A percentile compares a stretch with the other conserved stretches of the same genome.
These are phyloP conservation scores for Nycticebus coucang DNA, from an alignment of 2,113 vertebrate species.

Conservation along the genomic window DNA sequence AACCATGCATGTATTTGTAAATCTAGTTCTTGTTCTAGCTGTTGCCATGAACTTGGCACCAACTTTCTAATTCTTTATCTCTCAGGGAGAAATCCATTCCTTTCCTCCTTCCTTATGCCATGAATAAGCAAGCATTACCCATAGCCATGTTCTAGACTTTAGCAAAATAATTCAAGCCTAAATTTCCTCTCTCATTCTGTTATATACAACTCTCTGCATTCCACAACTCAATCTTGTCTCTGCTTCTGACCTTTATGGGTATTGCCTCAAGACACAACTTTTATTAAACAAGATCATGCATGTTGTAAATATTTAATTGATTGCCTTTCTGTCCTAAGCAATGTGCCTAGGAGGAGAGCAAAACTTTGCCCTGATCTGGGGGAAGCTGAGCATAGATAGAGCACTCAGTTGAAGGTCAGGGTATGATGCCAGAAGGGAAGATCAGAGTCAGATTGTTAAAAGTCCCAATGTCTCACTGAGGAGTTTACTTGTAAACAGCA, in stretches of 20 bases:
- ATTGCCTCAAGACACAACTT: background rate
- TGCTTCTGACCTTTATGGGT: slow-evolving; percentile 42
- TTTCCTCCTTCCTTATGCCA: background rate
- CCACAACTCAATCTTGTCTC: background rate
- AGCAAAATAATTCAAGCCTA: background rate
- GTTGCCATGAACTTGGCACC: background rate
- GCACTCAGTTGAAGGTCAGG: background rate
- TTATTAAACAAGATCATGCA: background rate
- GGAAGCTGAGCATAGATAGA: background rate
- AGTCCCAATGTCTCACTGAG: background rate
- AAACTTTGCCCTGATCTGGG: background rate
- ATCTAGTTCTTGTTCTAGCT: background rate
- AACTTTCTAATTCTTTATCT: background rate
- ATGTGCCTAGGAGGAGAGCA: background rate
- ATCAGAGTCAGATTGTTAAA: background rate
- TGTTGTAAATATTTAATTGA: background rate
- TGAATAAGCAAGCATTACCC: background rate
- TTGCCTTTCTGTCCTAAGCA: background rate
- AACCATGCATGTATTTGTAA: background rate
- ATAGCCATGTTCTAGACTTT: background rate
- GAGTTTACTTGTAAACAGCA: background rate
- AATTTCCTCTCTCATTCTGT: background rate
- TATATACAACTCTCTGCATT: background rate
- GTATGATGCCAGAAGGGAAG: background rate
- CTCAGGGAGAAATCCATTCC: background rate